Evolutionary conservation across 2,113 vertebrate genomes (phyloP), one percentile per base, ranked within the genome.

Genomic region (Cottus gobio): DNA sequence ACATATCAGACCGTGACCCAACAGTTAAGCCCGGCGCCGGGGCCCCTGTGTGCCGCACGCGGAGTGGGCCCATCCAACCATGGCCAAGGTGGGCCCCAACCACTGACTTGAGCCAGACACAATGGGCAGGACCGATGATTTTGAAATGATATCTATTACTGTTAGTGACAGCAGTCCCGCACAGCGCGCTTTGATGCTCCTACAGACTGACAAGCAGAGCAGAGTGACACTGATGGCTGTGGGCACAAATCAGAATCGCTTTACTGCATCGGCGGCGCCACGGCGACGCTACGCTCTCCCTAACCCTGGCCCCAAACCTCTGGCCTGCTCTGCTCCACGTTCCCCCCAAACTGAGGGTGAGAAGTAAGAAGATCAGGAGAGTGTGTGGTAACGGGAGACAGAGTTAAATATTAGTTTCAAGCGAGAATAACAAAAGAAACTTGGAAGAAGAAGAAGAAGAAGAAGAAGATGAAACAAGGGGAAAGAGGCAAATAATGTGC

Each of bases 121-220:
- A 89, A 89, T 86, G 84, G 79, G 87, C 85, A 89, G 77, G 83
- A 86, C 86, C 75, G 79, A 81, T 87, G 93, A 84, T 93, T 95
- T 95, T 96, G 94, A 96, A 95, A 96, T 96, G 93, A 96, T 95
- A 97, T 97, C 96, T 93, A 96, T 97, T 96, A 96, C 96, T 96
- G 92, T 95, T 96, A 95, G 95, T 95, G 95, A 96, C 96, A 96
- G 95, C 93, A 82, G 93, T 95, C 94, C 91, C 87, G 92, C 89
- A 95, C 93, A 90, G 89, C 87, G 15, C 28, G 91, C 93, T 93
- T 91, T 96, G 96, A 96, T 84, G 71, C 84, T 96, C 91, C 93
- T 73, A 30, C 84, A 74, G 95, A 93, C 94, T 95, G 96, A 97
- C 96, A 94, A 93, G 84, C 90, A 89, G 26, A 89, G 91, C 93